phyloP scores from a whole-genome alignment of 2,888 invertebrate genomes.

The Hydroisotoma schaefferi region DNA sequence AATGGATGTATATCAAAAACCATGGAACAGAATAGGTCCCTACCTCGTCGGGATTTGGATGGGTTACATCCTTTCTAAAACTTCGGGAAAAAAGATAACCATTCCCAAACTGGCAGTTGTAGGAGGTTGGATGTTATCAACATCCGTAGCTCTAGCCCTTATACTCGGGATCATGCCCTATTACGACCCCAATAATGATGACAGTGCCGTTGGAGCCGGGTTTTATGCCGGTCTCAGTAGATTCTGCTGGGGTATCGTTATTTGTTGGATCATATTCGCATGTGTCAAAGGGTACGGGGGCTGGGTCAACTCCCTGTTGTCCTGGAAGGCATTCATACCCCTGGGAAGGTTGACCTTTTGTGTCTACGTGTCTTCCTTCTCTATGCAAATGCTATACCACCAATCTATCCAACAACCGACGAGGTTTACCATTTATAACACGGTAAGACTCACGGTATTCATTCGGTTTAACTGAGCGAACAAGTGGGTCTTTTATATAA shows the following conservation, averaged over 20 bases:
- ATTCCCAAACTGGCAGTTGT: neutral
- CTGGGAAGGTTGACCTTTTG: conserved; percentile 34
- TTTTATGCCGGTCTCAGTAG: conserved; percentile 44
- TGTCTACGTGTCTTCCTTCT: conserved; percentile 28
- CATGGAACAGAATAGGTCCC: conserved; percentile 28
- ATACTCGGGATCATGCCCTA: conserved; percentile 36
- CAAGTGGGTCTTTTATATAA: neutral
- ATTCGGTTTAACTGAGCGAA: neutral
- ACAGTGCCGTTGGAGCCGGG: conserved; percentile 16
- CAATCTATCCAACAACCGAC: conserved; percentile 20
- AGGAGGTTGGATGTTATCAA: conserved; percentile 25
- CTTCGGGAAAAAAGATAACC: conserved; percentile 1
- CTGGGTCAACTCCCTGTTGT: conserved; percentile 29
- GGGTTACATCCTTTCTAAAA: conserved; percentile 26
- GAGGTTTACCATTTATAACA: conserved; percentile 24
- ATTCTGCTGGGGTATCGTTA: conserved; percentile 37
- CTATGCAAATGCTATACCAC: conserved; percentile 37
- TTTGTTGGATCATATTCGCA: conserved; percentile 48
- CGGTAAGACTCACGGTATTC: conserved; percentile 19
- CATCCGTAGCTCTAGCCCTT: conserved; percentile 17
- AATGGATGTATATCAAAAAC: conserved; percentile 10
- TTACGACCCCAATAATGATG: conserved; percentile 7
- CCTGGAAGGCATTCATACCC: conserved; percentile 36
- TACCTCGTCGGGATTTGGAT: conserved; percentile 29
- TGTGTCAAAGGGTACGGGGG: conserved; percentile 48